Evolutionary conservation across 2,888 invertebrate genomes (phyloP).

Genomic region (Lasioglossum morio): DNA sequence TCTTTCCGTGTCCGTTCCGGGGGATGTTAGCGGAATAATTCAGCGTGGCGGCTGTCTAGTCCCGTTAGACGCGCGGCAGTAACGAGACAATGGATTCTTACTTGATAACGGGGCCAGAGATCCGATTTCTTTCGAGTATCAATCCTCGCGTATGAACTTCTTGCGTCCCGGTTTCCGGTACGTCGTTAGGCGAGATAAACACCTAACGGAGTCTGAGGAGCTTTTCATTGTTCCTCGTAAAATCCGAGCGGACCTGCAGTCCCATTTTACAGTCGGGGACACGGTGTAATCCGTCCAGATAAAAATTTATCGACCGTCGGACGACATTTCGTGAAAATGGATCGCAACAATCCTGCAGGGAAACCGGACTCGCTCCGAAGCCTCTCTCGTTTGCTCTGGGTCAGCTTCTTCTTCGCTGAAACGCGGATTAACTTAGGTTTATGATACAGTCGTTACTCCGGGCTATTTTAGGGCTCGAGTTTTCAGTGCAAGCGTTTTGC

Average conservation of each 20-base stretch:
- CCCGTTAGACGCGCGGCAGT: slow-evolving; percentile 54
- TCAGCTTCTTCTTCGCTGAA: background rate
- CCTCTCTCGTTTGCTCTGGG: background rate
- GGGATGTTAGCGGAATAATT: slow-evolving; percentile 62
- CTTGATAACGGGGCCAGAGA: slow-evolving; percentile 56
- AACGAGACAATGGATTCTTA: slow-evolving; percentile 67
- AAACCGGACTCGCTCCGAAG: background rate
- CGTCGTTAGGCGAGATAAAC: background rate
- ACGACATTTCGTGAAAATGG: slow-evolving; percentile 27
- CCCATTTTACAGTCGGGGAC: slow-evolving; percentile 30
- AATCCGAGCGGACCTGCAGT: slow-evolving; percentile 3
- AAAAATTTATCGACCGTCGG: slow-evolving; percentile 40
- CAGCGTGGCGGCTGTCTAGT: slow-evolving; percentile 57
- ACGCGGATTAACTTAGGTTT: background rate
- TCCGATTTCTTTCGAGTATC: slow-evolving; percentile 47
- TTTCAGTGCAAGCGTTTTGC: background rate
- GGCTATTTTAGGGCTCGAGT: background rate
- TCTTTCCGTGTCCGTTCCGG: slow-evolving; percentile 59
- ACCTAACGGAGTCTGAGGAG: slow-evolving; percentile 15
- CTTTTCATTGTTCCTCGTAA: slow-evolving; percentile 41
- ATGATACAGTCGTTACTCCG: background rate
- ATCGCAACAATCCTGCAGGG: slow-evolving; percentile 15
- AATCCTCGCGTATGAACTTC: slow-evolving; percentile 4
- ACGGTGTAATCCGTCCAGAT: slow-evolving; percentile 36
- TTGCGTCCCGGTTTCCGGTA: background rate